Evolutionary conservation across 1,140 invertebrate genomes (phyloP).

Genomic region (Zaprionus vittiger): DNA sequence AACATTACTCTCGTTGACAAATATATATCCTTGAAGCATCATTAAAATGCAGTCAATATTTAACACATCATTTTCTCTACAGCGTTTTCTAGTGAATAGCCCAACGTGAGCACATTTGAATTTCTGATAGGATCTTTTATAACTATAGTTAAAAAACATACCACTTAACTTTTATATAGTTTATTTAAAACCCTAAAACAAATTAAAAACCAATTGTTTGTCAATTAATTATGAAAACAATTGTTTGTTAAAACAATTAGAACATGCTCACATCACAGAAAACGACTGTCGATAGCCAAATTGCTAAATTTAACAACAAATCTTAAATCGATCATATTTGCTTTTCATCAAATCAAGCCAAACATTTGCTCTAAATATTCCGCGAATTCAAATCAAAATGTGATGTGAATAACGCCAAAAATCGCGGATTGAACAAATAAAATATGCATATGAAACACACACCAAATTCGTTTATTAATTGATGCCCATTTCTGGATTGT

Average conservation of each 20-base stretch:
- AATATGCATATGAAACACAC: constrained; percentile 69
- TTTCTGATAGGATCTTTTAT: too few relatives aligned
- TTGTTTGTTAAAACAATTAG: not conserved
- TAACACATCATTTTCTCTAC: too few relatives aligned
- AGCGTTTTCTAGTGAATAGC: too few relatives aligned
- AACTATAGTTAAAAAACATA: not conserved
- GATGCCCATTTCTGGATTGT: constrained; percentile 34
- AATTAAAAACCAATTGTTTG: not conserved
- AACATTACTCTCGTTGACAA: too few relatives aligned
- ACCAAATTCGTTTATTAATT: constrained; percentile 73
- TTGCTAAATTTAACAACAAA: constrained; percentile 2
- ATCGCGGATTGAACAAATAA: constrained; percentile 44
- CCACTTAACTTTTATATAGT: not conserved
- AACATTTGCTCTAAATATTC: constrained; percentile 25
- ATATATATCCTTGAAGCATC: too few relatives aligned
- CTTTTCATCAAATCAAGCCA: constrained; percentile 23
- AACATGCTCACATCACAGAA: not conserved
- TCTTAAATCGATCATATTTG: constrained; percentile 13
- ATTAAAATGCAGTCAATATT: too few relatives aligned
- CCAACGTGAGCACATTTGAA: too few relatives aligned
- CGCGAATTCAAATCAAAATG: not conserved
- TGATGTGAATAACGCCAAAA: constrained; percentile 1
- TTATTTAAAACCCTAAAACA: not conserved
- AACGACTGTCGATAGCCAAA: not conserved
- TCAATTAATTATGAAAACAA: not conserved